Conservation (phyloP, 2,113 vertebrate species). For the Nerophis ophidion region DNA sequence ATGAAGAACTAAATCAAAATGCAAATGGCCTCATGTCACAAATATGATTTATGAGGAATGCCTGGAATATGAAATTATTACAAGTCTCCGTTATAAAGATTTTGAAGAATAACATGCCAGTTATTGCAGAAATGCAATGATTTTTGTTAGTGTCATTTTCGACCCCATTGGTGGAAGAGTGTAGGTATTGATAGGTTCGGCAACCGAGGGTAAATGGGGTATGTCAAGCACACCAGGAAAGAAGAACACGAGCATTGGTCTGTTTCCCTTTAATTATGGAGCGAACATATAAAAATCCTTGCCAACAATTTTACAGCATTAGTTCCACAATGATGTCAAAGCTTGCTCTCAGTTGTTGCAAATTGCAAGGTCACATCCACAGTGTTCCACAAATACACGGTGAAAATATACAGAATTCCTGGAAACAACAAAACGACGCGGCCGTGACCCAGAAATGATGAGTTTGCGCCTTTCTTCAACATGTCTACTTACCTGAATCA, state of each 20-base stretch:
- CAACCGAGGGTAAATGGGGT: too few species aligned
- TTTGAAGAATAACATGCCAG: too few species aligned
- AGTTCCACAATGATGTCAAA: background rate
- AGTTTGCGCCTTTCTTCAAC: conserved; percentile 9
- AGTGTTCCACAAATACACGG: background rate
- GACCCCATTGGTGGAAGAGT: too few species aligned
- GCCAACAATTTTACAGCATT: background rate
- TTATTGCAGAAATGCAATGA: too few species aligned
- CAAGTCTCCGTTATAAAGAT: too few species aligned
- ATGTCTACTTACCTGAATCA: conserved; percentile 27
- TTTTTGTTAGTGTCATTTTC: too few species aligned
- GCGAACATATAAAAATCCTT: background rate
- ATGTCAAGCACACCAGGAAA: background rate
- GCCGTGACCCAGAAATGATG: conserved; percentile 1
- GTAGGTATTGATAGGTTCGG: too few species aligned
- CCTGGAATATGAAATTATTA: too few species aligned
- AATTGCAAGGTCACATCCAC: background rate
- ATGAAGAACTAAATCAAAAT: too few species aligned
- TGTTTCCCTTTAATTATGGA: background rate
- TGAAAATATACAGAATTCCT: background rate
- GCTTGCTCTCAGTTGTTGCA: background rate
- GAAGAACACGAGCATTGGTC: background rate
- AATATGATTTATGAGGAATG: too few species aligned
- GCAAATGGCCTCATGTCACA: too few species aligned
- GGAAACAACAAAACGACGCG: background rate